Conservation (phyloP, 2,888 invertebrate genomes). For the Agrenia bidenticulata region DNA sequence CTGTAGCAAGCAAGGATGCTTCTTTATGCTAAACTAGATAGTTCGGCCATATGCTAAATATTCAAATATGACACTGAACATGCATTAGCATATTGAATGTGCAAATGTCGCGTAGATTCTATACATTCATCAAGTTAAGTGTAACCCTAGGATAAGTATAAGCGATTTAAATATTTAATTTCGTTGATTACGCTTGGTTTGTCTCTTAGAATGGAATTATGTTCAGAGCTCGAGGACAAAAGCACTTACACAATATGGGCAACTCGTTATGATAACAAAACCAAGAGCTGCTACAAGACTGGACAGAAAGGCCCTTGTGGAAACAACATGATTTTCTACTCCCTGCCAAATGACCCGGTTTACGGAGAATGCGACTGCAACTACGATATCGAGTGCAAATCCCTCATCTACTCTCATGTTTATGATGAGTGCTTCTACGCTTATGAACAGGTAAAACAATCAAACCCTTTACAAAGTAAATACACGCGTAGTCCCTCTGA, state of each 20-base stretch:
- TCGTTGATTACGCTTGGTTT: slow-evolving; percentile 25
- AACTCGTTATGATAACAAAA: slow-evolving; percentile 51
- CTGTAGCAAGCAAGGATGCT: background rate
- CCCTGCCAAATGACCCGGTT: slow-evolving; percentile 41
- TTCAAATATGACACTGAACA: slow-evolving; percentile 18
- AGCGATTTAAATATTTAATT: slow-evolving; percentile 32
- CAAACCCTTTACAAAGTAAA: slow-evolving; percentile 11
- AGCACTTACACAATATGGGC: slow-evolving; percentile 50
- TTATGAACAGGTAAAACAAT: slow-evolving; percentile 51
- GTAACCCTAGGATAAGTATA: background rate
- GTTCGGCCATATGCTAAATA: slow-evolving; percentile 14
- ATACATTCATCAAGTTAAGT: background rate
- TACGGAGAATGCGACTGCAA: slow-evolving; percentile 52
- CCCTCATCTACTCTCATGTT: slow-evolving; percentile 51
- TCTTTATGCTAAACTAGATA: no score
- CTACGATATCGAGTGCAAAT: slow-evolving; percentile 52
- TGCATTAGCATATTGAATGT: slow-evolving; percentile 21
- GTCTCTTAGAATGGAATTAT: slow-evolving; percentile 43
- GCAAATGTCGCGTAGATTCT: slow-evolving; percentile 9
- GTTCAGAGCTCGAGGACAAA: slow-evolving; percentile 44
- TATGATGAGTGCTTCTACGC: slow-evolving; percentile 52
- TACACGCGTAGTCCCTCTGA: background rate
- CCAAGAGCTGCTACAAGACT: slow-evolving; percentile 48
- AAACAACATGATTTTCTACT: slow-evolving; percentile 53
- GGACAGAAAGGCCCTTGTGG: slow-evolving; percentile 52